Evolutionary conservation across 2,113 vertebrate species (phyloP), one percentile per base, ranked within the genome.

Genomic region (Tamias sibiricus): DNA sequence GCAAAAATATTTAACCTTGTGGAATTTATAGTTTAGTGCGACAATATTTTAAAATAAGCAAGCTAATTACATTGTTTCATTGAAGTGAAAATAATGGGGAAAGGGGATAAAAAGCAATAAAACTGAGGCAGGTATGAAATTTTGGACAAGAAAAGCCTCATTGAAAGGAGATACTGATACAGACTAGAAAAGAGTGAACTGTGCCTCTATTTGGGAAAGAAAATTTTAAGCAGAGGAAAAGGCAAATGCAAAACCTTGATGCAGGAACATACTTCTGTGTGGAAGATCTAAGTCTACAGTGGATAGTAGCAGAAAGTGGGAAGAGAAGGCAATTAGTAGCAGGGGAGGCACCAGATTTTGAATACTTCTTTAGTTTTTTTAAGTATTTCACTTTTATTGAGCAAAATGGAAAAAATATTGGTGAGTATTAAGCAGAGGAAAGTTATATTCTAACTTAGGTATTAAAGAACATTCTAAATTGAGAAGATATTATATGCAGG

Each of bases 401-500:
- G 47, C 69, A 85, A 95, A 94, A 94, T 81, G 66, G 24, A 22
- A 37, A 37, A 83, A 79, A 79, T 30, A 13, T 5, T 42, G 32
- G 42, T 62, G 14, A 32, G 17, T 75, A 68, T 54, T 42, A 10
- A 94, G 85, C 42, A 94, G 64, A 77, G 13, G 14, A 49, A 49
- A 49, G 47, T 49, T 91, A 87, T 35, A 17, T 26, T 87, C 44
- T 35, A 8, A 68, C 3, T 30, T 89, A 49, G 4, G 1, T 44
- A 72, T 64, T 72, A 82, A 93, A 95, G 28, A 83, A 71, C 32
- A 96, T 32, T 87, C 57, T 86, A 26, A 57, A 7, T 64, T 44
- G 26, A 74, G 8, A 94, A 35, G 2, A 82, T 8, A 64, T 1
- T 72, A 8, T 28, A 81, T 2, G 87, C 22, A 91, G 3, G 49